These are phyloP conservation scores for Mythimna lalbum DNA, from an alignment of 2,888 invertebrate species.

Conservation along the genomic window DNA sequence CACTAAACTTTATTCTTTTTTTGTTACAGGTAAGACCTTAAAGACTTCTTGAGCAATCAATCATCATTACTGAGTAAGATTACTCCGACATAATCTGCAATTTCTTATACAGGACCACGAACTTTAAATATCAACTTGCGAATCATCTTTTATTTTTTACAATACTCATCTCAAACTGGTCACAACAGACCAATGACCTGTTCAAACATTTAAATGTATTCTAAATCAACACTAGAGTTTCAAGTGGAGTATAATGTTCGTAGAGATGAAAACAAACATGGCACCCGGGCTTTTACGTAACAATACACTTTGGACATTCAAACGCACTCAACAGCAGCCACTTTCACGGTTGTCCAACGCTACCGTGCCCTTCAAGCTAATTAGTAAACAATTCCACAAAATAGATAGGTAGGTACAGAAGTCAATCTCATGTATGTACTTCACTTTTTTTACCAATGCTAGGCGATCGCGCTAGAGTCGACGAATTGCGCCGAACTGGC, in stretches of 20 bases:
- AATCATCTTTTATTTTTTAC: slow-evolving; percentile 1
- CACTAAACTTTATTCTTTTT: slow-evolving; percentile 37
- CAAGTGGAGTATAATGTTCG: slow-evolving; percentile 41
- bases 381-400: slow-evolving; percentile 72
- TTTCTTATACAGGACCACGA: not conserved
- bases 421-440: no score
- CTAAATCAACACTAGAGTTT: slow-evolving; percentile 51
- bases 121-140: not conserved
- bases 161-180: slow-evolving; percentile 17
- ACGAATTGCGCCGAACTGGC: no score
- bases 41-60: slow-evolving; percentile 23
- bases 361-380: slow-evolving; percentile 77
- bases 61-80: slow-evolving; percentile 41
- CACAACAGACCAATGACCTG: slow-evolving; percentile 43
- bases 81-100: slow-evolving; percentile 11
- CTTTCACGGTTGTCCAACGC: slow-evolving; percentile 50
- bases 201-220: slow-evolving; percentile 47
- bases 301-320: slow-evolving; percentile 41
- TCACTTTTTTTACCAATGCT: no score
- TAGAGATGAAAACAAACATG: slow-evolving; percentile 42
- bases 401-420: no score
- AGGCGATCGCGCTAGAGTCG: no score
- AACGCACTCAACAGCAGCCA: slow-evolving; percentile 43
- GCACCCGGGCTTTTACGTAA: slow-evolving; percentile 19
- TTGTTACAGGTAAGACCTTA: slow-evolving; percentile 69